Conservation (phyloP, 1,140 invertebrate genomes). For the Drosophila pruinosa region DNA sequence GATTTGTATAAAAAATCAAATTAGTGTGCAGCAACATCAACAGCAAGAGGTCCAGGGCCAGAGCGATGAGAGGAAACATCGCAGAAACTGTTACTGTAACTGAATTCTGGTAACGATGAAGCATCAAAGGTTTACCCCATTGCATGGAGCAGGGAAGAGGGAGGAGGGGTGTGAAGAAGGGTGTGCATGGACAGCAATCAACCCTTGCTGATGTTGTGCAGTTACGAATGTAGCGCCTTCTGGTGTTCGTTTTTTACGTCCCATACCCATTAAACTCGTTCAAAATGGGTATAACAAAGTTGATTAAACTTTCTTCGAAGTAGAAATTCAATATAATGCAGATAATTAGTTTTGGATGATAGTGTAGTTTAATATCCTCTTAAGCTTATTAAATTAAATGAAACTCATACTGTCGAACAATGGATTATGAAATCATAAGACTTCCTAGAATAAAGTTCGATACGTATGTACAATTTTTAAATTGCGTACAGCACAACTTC, state of each 20-base stretch:
- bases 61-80: conserved; percentile 25
- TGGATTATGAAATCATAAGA: too few relatives aligned
- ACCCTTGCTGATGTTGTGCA: conserved; percentile 42
- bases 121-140: conserved; percentile 42
- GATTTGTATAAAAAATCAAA: conserved; percentile 77
- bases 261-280: not conserved
- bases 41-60: conserved; percentile 4
- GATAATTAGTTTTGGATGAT: too few relatives aligned
- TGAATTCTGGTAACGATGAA: conserved; percentile 61
- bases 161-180: not conserved
- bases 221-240: conserved; percentile 29
- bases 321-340: too few relatives aligned
- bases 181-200: conserved; percentile 54
- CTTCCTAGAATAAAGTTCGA: too few relatives aligned
- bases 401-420: too few relatives aligned
- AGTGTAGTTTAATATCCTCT: too few relatives aligned
- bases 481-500: not conserved
- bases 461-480: too few relatives aligned
- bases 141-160: not conserved
- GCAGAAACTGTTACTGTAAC: conserved; percentile 47
- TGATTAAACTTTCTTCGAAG: too few relatives aligned
- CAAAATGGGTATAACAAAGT: not conserved
- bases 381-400: too few relatives aligned
- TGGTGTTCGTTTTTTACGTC: conserved; percentile 17
- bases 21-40: conserved; percentile 62